Evolutionary conservation across 2,888 invertebrate species (phyloP).

Genomic region (Rhagonycha fulva): DNA sequence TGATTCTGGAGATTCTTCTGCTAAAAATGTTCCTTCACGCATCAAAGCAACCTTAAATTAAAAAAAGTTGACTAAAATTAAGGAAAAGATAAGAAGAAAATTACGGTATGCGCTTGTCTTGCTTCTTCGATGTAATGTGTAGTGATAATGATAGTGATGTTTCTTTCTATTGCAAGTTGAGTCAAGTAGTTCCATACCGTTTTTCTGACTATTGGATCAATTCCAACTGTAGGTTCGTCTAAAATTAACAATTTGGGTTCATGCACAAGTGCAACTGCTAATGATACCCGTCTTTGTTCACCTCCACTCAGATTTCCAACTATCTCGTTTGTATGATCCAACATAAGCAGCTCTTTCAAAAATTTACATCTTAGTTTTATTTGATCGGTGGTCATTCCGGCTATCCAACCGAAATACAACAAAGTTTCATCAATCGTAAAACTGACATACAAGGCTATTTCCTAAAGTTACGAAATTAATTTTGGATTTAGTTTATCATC

Average conservation of each 20-base stretch:
- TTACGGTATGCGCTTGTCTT: constrained; percentile 78
- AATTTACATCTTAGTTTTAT: constrained; percentile 38
- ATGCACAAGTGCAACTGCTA: constrained; percentile 86
- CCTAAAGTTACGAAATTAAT: constrained; percentile 40
- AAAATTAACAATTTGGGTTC: constrained; percentile 88
- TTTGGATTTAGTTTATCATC: neutral
- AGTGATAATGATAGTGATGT: constrained; percentile 82
- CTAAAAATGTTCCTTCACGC: constrained; percentile 81
- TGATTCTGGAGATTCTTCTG: constrained; percentile 78
- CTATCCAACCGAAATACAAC: constrained; percentile 53
- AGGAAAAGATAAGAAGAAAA: constrained; percentile 46
- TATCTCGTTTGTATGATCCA: constrained; percentile 40
- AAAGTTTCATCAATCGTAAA: constrained; percentile 52
- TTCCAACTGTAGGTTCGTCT: constrained; percentile 93
- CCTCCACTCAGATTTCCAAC: constrained; percentile 87
- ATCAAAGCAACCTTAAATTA: constrained; percentile 80
- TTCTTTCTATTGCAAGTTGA: constrained; percentile 73
- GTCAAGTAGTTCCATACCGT: constrained; percentile 86
- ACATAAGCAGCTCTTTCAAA: constrained; percentile 39
- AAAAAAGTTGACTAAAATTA: constrained; percentile 15
- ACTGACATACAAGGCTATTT: constrained; percentile 53
- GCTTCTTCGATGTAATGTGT: constrained; percentile 90
- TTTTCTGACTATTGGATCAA: constrained; percentile 82
- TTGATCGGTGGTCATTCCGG: constrained; percentile 45
- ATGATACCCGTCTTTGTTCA: constrained; percentile 85